Percentiles rank a stretch among this genome's conserved stretches.
phyloP scores from a whole-genome alignment of 2,113 vertebrate species.

The Pollachius pollachius region DNA sequence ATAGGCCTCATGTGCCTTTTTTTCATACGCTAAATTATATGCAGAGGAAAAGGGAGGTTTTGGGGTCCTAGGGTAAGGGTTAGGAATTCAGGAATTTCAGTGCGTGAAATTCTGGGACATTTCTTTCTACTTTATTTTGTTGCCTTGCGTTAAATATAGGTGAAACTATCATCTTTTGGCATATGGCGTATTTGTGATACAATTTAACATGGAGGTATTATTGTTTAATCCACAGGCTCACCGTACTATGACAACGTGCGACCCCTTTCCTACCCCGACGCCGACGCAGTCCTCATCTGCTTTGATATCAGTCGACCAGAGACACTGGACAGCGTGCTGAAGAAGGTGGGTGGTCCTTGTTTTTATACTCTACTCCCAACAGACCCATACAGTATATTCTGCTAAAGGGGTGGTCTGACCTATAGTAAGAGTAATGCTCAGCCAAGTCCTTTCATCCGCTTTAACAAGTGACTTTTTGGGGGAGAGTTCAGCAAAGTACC shows the following conservation, averaged over 20 bases:
- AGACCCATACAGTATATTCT: too few species aligned
- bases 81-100: neutral
- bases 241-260: constrained; percentile 90
- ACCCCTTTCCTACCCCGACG: constrained; percentile 88
- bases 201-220: neutral
- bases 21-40: too few species aligned
- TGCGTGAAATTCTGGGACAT: neutral
- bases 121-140: neutral
- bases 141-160: neutral
- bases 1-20: neutral
- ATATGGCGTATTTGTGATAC: neutral
- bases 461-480: constrained; percentile 6
- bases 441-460: constrained; percentile 1
- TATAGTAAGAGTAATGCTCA: neutral
- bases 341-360: constrained; percentile 76
- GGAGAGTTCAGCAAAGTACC: constrained; percentile 6
- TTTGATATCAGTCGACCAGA: constrained; percentile 90
- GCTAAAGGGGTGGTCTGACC: neutral
- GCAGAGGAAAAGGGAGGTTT: neutral
- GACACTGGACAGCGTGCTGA: constrained; percentile 87
- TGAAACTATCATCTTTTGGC: neutral
- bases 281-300: constrained; percentile 88
- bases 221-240: constrained; percentile 73
- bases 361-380: neutral
- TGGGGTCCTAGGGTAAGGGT: too few species aligned